phyloP scores from a whole-genome alignment of 2,113 vertebrate species.

The Plectropomus leopardus region DNA sequence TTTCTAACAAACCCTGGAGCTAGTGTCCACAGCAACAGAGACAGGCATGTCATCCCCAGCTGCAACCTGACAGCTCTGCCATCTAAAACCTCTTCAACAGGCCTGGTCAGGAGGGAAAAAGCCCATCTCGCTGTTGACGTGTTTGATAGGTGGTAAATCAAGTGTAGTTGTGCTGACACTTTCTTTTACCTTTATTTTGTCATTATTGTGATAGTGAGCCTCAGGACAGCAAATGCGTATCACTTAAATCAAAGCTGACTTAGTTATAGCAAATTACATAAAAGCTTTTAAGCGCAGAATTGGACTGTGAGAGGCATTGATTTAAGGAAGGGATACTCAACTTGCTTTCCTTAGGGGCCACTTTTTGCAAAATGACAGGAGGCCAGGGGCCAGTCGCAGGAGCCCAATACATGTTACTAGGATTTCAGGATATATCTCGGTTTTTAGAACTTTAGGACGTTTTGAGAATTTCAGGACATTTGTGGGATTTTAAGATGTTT shows the following conservation, averaged over 20 bases:
- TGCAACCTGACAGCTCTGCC: conserved; percentile 20
- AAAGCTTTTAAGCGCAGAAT: neutral
- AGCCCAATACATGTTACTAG: no score
- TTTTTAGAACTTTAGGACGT: no score
- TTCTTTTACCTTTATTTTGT: neutral
- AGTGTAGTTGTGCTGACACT: neutral
- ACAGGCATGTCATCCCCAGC: neutral
- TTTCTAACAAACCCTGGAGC: conserved; percentile 26
- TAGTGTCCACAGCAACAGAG: conserved; percentile 21
- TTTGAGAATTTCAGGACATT: no score
- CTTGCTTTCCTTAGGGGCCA: no score
- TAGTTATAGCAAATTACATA: neutral
- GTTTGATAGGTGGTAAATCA: conserved; percentile 14
- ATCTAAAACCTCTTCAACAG: neutral
- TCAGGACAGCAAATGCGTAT: neutral
- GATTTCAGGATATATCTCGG: no score
- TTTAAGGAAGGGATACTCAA: no score
- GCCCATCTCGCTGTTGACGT: neutral
- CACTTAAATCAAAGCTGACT: neutral
- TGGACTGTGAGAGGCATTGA: neutral
- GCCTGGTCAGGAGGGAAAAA: neutral
- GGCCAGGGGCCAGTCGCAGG: no score
- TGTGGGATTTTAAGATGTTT: no score
- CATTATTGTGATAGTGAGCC: neutral
- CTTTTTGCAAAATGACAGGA: no score